A percentile compares a stretch with the other conserved stretches of the same genome.
These are phyloP conservation scores for Myopa testacea DNA, from an alignment of 2,888 invertebrate genomes.

Conservation along the genomic window DNA sequence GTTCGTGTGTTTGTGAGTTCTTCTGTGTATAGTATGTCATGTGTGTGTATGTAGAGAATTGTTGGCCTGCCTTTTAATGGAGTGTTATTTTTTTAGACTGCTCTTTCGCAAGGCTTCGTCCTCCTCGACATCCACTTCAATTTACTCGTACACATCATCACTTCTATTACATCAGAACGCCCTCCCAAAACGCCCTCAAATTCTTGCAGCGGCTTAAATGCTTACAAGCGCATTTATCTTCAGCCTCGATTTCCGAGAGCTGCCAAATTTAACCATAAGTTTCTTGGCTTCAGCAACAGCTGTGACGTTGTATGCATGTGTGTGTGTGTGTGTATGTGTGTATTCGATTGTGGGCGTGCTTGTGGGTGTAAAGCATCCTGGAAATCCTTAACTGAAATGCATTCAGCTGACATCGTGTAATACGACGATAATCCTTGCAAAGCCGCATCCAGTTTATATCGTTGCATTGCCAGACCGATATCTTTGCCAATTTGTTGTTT, in stretches of 20 bases:
- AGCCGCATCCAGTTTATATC: slow-evolving; percentile 36
- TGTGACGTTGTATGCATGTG: not conserved
- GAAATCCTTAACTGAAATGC: slow-evolving; percentile 36
- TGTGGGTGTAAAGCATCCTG: slow-evolving; percentile 10
- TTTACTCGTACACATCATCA: not conserved
- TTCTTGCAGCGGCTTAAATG: not conserved
- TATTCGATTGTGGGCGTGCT: not conserved
- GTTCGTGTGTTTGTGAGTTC: too few relatives aligned
- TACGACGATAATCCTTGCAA: slow-evolving; percentile 38
- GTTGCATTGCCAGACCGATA: slow-evolving; percentile 25
- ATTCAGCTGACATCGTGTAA: slow-evolving; percentile 36
- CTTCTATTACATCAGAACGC: too few relatives aligned
- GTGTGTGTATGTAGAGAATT: too few relatives aligned
- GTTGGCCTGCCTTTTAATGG: too few relatives aligned
- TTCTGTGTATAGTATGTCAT: too few relatives aligned
- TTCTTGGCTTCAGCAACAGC: slow-evolving; percentile 35
- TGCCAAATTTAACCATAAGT: slow-evolving; percentile 30
- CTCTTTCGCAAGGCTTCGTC: not conserved
- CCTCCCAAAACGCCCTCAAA: too few relatives aligned
- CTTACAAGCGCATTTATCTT: slow-evolving; percentile 22
- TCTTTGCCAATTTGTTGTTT: slow-evolving; percentile 36
- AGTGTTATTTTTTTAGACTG: not conserved
- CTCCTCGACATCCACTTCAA: not conserved
- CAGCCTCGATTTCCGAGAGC: not conserved
- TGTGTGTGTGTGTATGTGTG: slow-evolving; percentile 2